Conservation (phyloP, 2,797 vertebrate species). For the Anguilla obscura region DNA sequence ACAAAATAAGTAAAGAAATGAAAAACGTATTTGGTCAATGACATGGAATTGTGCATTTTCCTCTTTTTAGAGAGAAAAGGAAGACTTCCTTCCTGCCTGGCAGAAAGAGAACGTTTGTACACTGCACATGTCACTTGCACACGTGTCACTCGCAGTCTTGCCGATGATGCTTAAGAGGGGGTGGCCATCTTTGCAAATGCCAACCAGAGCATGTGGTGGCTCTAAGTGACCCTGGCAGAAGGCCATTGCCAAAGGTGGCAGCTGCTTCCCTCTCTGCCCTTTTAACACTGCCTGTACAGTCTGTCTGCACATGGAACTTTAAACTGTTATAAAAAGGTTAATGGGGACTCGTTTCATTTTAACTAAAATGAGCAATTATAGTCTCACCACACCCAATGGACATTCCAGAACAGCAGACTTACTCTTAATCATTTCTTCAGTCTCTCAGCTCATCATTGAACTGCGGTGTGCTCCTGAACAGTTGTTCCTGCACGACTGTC, state of each 20-base stretch:
- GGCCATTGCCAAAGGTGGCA: background rate
- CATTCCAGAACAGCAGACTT: background rate
- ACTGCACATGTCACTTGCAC: background rate
- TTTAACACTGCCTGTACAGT: background rate
- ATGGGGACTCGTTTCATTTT: background rate
- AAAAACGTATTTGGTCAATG: background rate
- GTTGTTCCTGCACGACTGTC: too few relatives aligned
- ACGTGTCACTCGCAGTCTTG: background rate
- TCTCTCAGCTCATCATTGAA: background rate
- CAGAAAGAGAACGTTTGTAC: background rate
- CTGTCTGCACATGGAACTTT: background rate
- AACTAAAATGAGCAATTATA: too few relatives aligned
- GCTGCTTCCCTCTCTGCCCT: background rate
- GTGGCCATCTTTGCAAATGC: constrained; percentile 31
- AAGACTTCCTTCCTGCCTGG: background rate
- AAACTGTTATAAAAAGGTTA: background rate
- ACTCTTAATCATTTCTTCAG: background rate
- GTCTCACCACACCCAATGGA: background rate
- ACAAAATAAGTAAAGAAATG: background rate
- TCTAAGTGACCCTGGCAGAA: background rate
- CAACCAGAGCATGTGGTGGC: background rate
- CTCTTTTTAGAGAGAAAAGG: background rate
- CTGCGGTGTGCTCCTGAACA: too few relatives aligned
- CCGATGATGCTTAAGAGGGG: background rate
- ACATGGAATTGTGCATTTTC: background rate